A percentile compares a stretch with the other conserved stretches of the same genome.
Evolutionary conservation across 2,797 vertebrate species (phyloP).

Genomic region (Eleutherodactylus coqui): DNA sequence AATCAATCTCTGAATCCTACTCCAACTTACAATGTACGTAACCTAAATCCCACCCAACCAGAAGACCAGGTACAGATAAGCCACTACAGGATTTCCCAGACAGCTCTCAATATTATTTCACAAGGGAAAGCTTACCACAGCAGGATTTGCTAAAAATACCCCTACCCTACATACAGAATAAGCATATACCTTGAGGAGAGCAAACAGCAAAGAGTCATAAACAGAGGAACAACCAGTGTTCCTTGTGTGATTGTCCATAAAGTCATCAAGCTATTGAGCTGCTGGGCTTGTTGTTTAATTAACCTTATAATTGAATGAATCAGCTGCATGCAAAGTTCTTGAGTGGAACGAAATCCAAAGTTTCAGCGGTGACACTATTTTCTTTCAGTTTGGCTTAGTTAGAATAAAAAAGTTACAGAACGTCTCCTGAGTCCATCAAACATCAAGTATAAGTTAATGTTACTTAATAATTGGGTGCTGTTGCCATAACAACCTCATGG

Average conservation of each 20-base stretch:
- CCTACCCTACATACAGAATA: conserved; percentile 35
- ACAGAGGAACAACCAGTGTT: conserved; percentile 24
- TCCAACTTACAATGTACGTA: neutral
- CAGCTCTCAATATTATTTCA: neutral
- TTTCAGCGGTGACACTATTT: conserved; percentile 31
- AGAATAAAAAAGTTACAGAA: neutral
- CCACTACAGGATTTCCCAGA: neutral
- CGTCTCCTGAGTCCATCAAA: neutral
- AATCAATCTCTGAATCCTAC: neutral
- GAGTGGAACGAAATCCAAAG: conserved; percentile 32
- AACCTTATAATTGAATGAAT: conserved; percentile 56
- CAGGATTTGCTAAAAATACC: conserved; percentile 31
- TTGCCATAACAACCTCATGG: no score
- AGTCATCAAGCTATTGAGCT: conserved; percentile 52
- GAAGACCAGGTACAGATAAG: neutral
- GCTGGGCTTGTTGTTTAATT: conserved; percentile 54
- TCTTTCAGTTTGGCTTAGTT: conserved; percentile 27
- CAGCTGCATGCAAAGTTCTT: conserved; percentile 35
- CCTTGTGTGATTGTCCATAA: conserved; percentile 39
- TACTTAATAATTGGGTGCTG: no score
- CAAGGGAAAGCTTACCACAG: conserved; percentile 3
- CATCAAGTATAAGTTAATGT: neutral
- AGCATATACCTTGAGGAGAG: conserved; percentile 9
- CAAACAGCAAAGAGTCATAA: neutral
- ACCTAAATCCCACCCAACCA: conserved; percentile 35